phyloP scores from a whole-genome alignment of 2,888 invertebrate genomes.

The Cheilosia impressa region DNA sequence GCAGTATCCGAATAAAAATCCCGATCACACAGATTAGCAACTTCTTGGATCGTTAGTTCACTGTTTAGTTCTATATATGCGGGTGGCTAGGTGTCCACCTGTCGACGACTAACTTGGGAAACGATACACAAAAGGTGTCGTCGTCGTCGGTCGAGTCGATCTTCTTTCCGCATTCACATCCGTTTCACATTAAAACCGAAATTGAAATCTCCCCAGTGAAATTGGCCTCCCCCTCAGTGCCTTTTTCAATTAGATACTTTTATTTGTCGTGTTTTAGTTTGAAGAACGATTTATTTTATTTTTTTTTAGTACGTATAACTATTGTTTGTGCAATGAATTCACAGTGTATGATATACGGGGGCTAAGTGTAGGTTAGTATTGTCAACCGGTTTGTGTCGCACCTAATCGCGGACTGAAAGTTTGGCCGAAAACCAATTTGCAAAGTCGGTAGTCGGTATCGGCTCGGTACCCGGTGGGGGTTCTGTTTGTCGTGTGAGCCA shows the following conservation, averaged over 20 bases:
- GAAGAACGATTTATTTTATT: conserved; percentile 18
- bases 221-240: conserved; percentile 59
- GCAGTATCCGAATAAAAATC: conserved; percentile 30
- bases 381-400: conserved; percentile 74
- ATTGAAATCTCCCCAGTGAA: conserved; percentile 42
- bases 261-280: conserved; percentile 17
- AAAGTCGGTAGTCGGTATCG: conserved; percentile 46
- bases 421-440: conserved; percentile 71
- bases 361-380: conserved; percentile 22
- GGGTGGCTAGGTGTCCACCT: conserved; percentile 5
- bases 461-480: conserved; percentile 42
- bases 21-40: conserved; percentile 20
- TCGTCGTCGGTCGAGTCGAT: conserved; percentile 44
- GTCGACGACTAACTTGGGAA: background rate
- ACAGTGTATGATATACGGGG: background rate
- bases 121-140: conserved; percentile 27
- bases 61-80: background rate
- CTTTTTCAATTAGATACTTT: conserved; percentile 58
- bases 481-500: conserved; percentile 66
- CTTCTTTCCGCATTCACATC: conserved; percentile 65
- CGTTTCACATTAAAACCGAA: conserved; percentile 69
- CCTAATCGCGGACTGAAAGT: conserved; percentile 75
- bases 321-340: conserved; percentile 37
- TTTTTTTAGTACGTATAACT: background rate
- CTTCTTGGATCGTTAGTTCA: conserved; percentile 20